Evolutionary conservation across 2,888 invertebrate species (phyloP).

Genomic region (Drosophila nigricruria): DNA sequence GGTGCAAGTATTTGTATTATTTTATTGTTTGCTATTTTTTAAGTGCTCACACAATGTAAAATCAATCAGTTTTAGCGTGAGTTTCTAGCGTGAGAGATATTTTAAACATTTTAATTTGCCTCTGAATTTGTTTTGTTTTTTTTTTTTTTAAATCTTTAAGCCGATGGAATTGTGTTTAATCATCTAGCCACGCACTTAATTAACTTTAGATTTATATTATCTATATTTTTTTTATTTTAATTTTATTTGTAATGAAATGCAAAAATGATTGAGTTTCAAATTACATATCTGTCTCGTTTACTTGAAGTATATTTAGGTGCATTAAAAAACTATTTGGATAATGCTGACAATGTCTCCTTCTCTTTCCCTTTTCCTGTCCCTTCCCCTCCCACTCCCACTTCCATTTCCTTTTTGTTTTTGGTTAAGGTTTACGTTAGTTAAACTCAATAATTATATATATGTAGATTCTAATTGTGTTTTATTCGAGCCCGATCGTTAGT

Average conservation of each 20-base stretch:
- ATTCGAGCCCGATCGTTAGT: conserved; percentile 64
- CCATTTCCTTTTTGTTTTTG: conserved; percentile 29
- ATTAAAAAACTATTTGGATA: conserved; percentile 65
- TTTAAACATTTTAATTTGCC: too few species aligned
- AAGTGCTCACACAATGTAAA: conserved; percentile 36
- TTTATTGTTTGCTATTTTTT: conserved; percentile 9
- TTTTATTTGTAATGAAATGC: conserved; percentile 28
- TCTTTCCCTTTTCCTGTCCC: neutral
- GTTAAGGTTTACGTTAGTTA: conserved; percentile 60
- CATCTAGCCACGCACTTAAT: conserved; percentile 12
- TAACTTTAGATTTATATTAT: neutral
- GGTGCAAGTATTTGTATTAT: conserved; percentile 36
- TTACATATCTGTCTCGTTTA: conserved; percentile 46
- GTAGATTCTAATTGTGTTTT: conserved; percentile 19
- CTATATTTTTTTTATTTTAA: neutral
- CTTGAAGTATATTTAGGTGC: conserved; percentile 56
- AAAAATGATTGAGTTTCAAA: conserved; percentile 34
- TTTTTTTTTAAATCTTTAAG: neutral
- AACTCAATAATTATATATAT: conserved; percentile 43
- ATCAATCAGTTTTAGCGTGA: conserved; percentile 13
- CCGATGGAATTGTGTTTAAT: neutral
- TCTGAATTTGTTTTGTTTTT: too few species aligned
- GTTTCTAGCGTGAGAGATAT: conserved; percentile 12
- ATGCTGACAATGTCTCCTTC: conserved; percentile 42
- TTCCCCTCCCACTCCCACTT: neutral